These are phyloP conservation scores for Phasia obesa DNA, from an alignment of 2,888 invertebrate genomes.

Conservation along the genomic window DNA sequence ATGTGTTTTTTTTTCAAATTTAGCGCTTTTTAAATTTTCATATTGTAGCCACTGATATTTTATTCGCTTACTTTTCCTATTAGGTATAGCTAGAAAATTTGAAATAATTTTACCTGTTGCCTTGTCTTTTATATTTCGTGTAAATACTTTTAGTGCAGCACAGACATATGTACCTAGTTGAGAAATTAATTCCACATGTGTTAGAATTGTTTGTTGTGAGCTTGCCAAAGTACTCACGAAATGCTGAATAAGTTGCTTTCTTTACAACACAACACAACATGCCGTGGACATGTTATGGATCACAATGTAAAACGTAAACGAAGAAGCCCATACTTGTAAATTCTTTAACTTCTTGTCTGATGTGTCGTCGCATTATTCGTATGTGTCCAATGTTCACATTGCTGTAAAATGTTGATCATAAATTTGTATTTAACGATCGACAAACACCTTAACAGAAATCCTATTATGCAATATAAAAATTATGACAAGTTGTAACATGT, in stretches of 20 bases:
- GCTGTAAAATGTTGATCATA: constrained; percentile 58
- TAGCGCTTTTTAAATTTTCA: background rate
- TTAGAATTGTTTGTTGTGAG: constrained; percentile 48
- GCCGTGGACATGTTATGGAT: constrained; percentile 6
- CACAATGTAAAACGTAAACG: background rate
- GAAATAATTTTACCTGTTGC: constrained; percentile 67
- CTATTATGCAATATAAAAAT: constrained; percentile 68
- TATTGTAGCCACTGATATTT: background rate
- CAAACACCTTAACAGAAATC: constrained; percentile 43
- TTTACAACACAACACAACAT: background rate
- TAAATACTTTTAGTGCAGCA: background rate
- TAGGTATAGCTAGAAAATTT: constrained; percentile 47
- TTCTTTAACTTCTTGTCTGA: constrained; percentile 16
- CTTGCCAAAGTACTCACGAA: constrained; percentile 38
- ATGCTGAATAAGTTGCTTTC: background rate
- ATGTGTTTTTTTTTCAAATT: too few relatives aligned
- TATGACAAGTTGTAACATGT: constrained; percentile 68
- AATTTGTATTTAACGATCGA: constrained; percentile 61
- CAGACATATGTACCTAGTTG: constrained; percentile 45
- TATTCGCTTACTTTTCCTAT: background rate
- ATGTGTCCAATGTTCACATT: constrained; percentile 45
- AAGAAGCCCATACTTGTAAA: constrained; percentile 24
- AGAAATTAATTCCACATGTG: constrained; percentile 62
- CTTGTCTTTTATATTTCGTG: constrained; percentile 17
- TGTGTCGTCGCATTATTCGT: constrained; percentile 39